phyloP scores from a whole-genome alignment of 2,797 vertebrate species.

The Tragelaphus oryx region DNA sequence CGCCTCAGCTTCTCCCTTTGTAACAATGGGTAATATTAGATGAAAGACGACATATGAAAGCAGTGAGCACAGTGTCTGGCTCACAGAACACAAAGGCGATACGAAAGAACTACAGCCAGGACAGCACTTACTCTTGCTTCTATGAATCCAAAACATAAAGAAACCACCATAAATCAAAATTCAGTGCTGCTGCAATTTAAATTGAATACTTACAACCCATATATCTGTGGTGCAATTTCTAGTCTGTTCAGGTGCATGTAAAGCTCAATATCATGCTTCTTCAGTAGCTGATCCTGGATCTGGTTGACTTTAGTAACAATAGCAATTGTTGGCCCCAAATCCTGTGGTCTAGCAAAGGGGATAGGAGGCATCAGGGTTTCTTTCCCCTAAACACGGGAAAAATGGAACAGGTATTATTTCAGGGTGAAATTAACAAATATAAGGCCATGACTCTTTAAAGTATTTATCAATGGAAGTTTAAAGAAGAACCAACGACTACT shows the following conservation, averaged over 20 bases:
- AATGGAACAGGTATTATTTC: constrained; percentile 36
- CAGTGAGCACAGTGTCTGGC: not conserved
- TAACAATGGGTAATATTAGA: not conserved
- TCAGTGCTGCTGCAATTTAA: not conserved
- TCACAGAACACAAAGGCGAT: not conserved
- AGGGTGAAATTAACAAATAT: constrained; percentile 1
- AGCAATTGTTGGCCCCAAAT: constrained; percentile 94
- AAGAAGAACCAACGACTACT: not conserved
- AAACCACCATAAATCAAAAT: not conserved
- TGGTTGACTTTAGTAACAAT: constrained; percentile 99
- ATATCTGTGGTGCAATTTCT: constrained; percentile 98
- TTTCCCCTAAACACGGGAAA: constrained; percentile 86
- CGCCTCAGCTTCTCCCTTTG: not conserved
- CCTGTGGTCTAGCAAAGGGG: constrained; percentile 97
- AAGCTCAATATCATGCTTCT: constrained; percentile 96
- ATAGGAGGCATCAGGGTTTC: constrained; percentile 93
- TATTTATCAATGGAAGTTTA: not conserved
- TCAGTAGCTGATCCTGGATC: constrained; percentile 97
- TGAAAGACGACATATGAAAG: not conserved
- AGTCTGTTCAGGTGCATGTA: constrained; percentile 98
- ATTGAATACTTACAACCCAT: constrained; percentile 92
- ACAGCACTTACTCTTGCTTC: not conserved
- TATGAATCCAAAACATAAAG: not conserved
- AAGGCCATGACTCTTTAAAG: not conserved
- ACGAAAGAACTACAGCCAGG: not conserved